phyloP scores from a whole-genome alignment of 2,888 invertebrate genomes.

The Perdita meconis region DNA sequence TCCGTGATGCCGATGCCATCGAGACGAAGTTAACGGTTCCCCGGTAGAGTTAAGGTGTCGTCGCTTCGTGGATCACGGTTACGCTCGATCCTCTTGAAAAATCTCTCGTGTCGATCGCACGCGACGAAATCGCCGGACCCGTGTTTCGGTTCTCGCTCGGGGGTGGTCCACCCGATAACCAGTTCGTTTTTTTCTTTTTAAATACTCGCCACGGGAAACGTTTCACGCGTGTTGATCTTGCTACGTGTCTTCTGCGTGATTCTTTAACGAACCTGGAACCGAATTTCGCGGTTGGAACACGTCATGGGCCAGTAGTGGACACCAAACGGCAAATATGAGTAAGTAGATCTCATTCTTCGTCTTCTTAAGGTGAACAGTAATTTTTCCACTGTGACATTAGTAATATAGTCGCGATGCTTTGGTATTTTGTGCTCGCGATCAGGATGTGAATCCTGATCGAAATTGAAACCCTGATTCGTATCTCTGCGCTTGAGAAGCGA shows the following conservation, averaged over 20 bases:
- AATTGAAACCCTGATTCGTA: too few species aligned
- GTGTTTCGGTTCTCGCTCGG: not conserved
- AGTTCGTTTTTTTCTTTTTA: slow-evolving; percentile 15
- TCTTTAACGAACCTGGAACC: not conserved
- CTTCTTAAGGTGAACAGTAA: too few species aligned
- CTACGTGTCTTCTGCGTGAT: not conserved
- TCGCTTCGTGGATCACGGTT: slow-evolving; percentile 23
- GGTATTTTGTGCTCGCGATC: too few species aligned
- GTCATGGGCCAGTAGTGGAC: slow-evolving; percentile 50
- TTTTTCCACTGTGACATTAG: too few species aligned
- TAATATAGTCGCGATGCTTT: too few species aligned
- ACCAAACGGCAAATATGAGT: slow-evolving; percentile 57
- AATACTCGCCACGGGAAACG: not conserved
- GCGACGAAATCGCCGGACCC: not conserved
- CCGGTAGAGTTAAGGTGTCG: slow-evolving; percentile 40
- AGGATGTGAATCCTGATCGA: too few species aligned
- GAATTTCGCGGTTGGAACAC: slow-evolving; percentile 25
- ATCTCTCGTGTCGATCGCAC: not conserved
- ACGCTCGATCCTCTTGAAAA: not conserved
- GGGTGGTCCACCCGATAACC: not conserved
- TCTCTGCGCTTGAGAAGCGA: too few species aligned
- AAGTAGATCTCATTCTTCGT: slow-evolving; percentile 33
- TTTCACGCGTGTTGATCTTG: not conserved
- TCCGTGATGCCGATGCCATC: slow-evolving; percentile 64
- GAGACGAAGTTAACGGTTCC: slow-evolving; percentile 62